These are phyloP conservation scores for Papilio dardanus DNA, from an alignment of 1,140 invertebrate genomes.

Conservation along the genomic window DNA sequence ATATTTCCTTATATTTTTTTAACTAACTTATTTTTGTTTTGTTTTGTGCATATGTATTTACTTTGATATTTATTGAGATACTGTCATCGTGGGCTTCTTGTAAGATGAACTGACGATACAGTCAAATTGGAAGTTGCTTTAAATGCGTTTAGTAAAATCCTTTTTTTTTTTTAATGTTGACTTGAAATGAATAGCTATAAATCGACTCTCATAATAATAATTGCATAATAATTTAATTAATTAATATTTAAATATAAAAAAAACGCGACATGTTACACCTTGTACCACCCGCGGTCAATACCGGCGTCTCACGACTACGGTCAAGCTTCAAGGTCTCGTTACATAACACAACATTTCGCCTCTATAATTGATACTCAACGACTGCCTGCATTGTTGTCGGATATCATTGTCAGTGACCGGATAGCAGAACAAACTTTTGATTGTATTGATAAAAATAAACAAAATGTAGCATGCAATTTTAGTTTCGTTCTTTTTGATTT, in stretches of 20 bases:
- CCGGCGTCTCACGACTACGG: slow-evolving; percentile 72
- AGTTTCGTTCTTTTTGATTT: not conserved
- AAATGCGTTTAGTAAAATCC: too few relatives aligned
- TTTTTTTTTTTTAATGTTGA: not conserved
- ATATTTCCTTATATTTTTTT: too few relatives aligned
- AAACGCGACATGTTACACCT: slow-evolving; percentile 50
- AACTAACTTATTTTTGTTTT: too few relatives aligned
- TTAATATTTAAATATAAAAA: slow-evolving; percentile 10
- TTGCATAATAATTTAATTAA: not conserved
- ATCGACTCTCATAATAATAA: not conserved
- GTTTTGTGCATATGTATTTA: too few relatives aligned
- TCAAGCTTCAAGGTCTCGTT: slow-evolving; percentile 78
- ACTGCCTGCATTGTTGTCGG: slow-evolving; percentile 49
- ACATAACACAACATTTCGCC: slow-evolving; percentile 73
- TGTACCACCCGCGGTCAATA: slow-evolving; percentile 62
- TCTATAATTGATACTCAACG: slow-evolving; percentile 61
- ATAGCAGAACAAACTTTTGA: slow-evolving; percentile 14
- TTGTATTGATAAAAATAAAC: not conserved
- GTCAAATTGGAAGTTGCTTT: not conserved
- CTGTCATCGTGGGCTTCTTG: too few relatives aligned
- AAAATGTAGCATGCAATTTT: not conserved
- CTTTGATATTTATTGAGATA: too few relatives aligned
- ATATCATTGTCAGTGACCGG: slow-evolving; percentile 49
- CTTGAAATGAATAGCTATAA: not conserved
- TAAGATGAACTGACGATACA: too few relatives aligned